Percentiles rank a stretch among this genome's conserved stretches.
Evolutionary conservation across 2,888 invertebrate genomes (phyloP).

Genomic region (Dryobota labecula): DNA sequence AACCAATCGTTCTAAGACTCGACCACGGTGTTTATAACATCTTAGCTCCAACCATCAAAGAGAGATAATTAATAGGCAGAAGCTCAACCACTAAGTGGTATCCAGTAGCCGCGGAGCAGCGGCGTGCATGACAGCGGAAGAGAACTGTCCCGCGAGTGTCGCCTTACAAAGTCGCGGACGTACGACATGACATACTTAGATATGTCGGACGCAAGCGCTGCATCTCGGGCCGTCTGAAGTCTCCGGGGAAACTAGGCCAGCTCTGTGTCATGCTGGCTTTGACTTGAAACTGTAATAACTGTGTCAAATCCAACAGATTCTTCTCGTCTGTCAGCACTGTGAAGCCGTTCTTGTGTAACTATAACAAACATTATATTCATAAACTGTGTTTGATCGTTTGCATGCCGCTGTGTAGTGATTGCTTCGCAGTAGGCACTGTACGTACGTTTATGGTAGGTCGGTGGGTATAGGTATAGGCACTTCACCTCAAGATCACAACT

Average conservation of each 20-base stretch:
- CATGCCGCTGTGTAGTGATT: slow-evolving; percentile 8
- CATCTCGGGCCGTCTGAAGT: slow-evolving; percentile 5
- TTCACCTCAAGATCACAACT: slow-evolving; percentile 22
- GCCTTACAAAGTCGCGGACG: slow-evolving; percentile 60
- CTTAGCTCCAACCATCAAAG: slow-evolving; percentile 30
- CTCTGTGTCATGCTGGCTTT: slow-evolving; percentile 8
- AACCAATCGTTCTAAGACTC: not conserved
- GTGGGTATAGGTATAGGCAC: not conserved
- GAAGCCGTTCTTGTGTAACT: slow-evolving; percentile 25
- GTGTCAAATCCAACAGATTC: slow-evolving; percentile 41
- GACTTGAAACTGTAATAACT: slow-evolving; percentile 27
- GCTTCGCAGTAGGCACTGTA: not conserved
- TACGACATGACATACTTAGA: slow-evolving; percentile 26
- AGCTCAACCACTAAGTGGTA: slow-evolving; percentile 38
- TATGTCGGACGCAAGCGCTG: not conserved
- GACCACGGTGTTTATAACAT: not conserved
- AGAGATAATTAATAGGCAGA: slow-evolving; percentile 20
- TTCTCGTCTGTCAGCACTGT: slow-evolving; percentile 4
- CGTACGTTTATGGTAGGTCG: not conserved
- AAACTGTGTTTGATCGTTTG: slow-evolving; percentile 28
- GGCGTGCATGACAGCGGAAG: slow-evolving; percentile 55
- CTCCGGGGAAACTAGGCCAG: slow-evolving; percentile 32
- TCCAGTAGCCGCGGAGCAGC: slow-evolving; percentile 47
- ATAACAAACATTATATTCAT: slow-evolving; percentile 27
- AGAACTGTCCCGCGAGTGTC: slow-evolving; percentile 58